Conservation (phyloP, 2,113 vertebrate species). For the Crotalus helleri region DNA sequence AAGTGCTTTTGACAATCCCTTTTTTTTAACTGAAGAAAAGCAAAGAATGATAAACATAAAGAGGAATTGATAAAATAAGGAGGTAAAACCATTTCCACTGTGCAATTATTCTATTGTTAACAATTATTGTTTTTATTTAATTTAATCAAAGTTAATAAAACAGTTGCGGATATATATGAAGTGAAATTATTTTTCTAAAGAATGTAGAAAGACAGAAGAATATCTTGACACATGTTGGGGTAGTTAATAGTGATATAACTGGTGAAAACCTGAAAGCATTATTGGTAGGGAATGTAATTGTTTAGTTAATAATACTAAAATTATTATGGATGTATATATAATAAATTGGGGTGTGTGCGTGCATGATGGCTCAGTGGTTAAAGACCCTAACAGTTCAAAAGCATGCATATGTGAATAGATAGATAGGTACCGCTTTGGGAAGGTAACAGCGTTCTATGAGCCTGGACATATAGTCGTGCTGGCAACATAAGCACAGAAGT, state of each 20-base stretch:
- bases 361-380: no score
- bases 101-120: not conserved
- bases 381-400: no score
- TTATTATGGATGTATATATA: no score
- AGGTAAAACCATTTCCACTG: not conserved
- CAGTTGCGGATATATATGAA: no score
- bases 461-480: no score
- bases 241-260: not conserved
- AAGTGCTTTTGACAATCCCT: not conserved
- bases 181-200: no score
- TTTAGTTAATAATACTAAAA: not conserved
- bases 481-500: no score
- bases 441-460: no score
- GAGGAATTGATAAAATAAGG: no score
- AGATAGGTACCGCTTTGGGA: no score
- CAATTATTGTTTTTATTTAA: not conserved
- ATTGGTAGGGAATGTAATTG: not conserved
- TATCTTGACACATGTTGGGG: not conserved
- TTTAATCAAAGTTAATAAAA: not conserved
- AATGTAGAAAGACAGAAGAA: not conserved
- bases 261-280: not conserved
- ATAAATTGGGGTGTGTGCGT: no score
- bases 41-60: not conserved
- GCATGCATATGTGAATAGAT: no score
- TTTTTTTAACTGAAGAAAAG: not conserved